These are phyloP conservation scores for Pogonus chalceus DNA, from an alignment of 1,140 invertebrate genomes.

Conservation along the genomic window DNA sequence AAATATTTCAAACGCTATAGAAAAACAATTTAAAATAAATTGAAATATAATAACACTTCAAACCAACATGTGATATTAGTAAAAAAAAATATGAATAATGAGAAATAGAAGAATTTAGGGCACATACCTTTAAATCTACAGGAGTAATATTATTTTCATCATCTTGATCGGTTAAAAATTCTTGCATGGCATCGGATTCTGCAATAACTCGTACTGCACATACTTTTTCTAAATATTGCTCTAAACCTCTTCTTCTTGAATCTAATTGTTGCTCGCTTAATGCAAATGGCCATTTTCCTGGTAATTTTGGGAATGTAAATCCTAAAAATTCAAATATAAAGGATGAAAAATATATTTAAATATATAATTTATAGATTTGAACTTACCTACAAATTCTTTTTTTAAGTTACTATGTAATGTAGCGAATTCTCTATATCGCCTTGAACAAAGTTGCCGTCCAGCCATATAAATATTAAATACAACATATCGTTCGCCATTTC, in stretches of 20 bases:
- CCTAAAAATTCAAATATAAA: slow-evolving; percentile 36
- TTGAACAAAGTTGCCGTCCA: slow-evolving; percentile 89
- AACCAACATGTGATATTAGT: too few species aligned
- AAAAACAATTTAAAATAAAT: too few species aligned
- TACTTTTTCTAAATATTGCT: slow-evolving; percentile 97
- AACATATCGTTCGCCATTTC: slow-evolving; percentile 83
- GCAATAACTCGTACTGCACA: slow-evolving; percentile 96
- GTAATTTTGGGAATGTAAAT: slow-evolving; percentile 95
- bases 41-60: too few species aligned
- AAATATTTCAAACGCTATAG: too few species aligned
- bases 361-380: not conserved
- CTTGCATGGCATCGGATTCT: slow-evolving; percentile 94
- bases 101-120: not conserved
- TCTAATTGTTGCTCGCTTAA: slow-evolving; percentile 95
- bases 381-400: slow-evolving; percentile 80
- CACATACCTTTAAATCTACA: slow-evolving; percentile 80
- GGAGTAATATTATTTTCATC: slow-evolving; percentile 76
- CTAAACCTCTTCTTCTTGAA: slow-evolving; percentile 80
- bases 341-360: not conserved
- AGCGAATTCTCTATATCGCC: slow-evolving; percentile 92
- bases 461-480: slow-evolving; percentile 99
- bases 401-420: slow-evolving; percentile 82
- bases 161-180: slow-evolving; percentile 89
- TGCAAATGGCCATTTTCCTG: slow-evolving; percentile 97
- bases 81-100: too few species aligned